Conservation (phyloP, 2,888 invertebrate genomes). For the Cheilosia urbana region DNA sequence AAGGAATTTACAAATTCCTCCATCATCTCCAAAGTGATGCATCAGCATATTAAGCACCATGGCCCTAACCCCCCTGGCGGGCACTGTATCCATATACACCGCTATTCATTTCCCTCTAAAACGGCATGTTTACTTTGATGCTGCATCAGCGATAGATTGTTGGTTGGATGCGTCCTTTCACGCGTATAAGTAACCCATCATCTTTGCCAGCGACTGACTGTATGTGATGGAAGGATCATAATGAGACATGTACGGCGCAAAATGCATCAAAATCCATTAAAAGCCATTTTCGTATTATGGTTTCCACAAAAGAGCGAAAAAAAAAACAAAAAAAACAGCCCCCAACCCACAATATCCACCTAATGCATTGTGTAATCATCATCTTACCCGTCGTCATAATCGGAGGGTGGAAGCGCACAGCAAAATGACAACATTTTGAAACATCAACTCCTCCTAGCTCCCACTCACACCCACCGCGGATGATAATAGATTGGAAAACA, state of each 20-base stretch:
- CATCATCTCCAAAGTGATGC: background rate
- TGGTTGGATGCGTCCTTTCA: constrained; percentile 57
- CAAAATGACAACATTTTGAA: constrained; percentile 74
- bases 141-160: constrained; percentile 51
- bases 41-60: background rate
- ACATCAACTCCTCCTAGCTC: constrained; percentile 19
- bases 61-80: background rate
- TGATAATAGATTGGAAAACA: constrained; percentile 70
- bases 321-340: background rate
- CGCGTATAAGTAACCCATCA: constrained; percentile 71
- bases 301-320: constrained; percentile 61
- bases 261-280: constrained; percentile 81
- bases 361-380: constrained; percentile 75
- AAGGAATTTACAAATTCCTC: background rate
- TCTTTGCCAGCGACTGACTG: constrained; percentile 34
- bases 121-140: constrained; percentile 59
- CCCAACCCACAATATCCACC: constrained; percentile 59
- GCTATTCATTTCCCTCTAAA: background rate
- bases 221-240: constrained; percentile 54
- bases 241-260: constrained; percentile 64
- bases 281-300: constrained; percentile 81
- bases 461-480: constrained; percentile 37
- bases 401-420: constrained; percentile 64
- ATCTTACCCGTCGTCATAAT: constrained; percentile 71
- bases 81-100: constrained; percentile 19